Base-by-base conservation (phyloP, 1,140 invertebrate genomes). In the Drosophila sucinea region DNA sequence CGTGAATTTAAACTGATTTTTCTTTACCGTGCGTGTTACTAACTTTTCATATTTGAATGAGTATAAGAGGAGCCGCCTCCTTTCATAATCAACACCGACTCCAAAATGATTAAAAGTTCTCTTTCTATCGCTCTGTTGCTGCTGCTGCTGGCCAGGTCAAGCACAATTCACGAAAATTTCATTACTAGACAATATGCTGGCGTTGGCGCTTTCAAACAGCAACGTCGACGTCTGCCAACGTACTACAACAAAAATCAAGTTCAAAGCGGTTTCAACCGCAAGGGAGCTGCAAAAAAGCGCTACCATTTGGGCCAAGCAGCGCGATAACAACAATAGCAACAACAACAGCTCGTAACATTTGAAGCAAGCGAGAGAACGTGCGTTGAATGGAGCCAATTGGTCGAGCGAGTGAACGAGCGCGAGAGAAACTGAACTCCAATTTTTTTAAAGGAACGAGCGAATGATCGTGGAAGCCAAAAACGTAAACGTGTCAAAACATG, bases 401-500 rank as follows among this genome's bases (percentile, higher is more conserved):
- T 54, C 60, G 35, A 61, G 33, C 58, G 65, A 80, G 44, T 58
- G 30, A 63, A 11, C 35, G 2, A 27, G 27, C 70, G 38, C 44
- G 56, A 35, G 27, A 7, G n/a, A 30, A 6, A 33, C 3, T 10
- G 51, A 69, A 73, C 72, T 75, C 60, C 56, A 17, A 56, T 51
- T 51, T 27, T 10, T 23, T 10, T 10, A 10, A 72, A 72, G 23
- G 47, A 47, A 61, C 75, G 67, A 78, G 67, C 64, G 75, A 78
- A 70, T 40, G 25, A 60, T 56, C 25, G 57, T 55, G 32, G 10
- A 38, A 78, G 57, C 40, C 62, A 73, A 62, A 78, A 75, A 57
- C 51, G 83, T 44, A 82, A 87, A 82, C 79, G 83, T 87, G 83
- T 83, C 79, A 82, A 82, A 87, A 83, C 75, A 86, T 57, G 40